Base-by-base conservation (phyloP, 2,888 invertebrate genomes). In the Lobophora halterata region DNA sequence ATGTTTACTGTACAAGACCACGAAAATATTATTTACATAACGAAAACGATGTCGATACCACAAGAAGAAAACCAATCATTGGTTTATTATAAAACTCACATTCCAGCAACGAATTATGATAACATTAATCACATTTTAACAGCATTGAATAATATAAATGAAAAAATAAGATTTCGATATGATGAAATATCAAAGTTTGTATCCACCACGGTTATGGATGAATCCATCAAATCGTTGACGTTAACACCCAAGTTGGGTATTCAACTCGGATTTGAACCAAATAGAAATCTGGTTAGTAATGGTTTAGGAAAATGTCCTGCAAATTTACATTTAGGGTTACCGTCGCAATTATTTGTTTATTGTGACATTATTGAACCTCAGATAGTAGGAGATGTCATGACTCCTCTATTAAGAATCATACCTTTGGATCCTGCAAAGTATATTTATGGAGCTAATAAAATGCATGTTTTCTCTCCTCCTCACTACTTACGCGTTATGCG, bases 401-500 rank as follows among this genome's bases (percentile, higher is more conserved):
- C 48, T 19, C 29, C 55, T 3, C 30, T 58, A 8, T 7, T 58
- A 13, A 39, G 55, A 35, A 49, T 58, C 0, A 49, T 56, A 39
- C 41, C 56, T 9, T 32, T 56, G 20, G 27, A 38, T 9, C 31
- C 38, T 5, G 24, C 31, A 16, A 38, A 26, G 25, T 38, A 55
- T 25, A 46, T 38, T 8, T 55, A 55, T 29, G 56, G 56, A 5
- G 32, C 55, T 1, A 44, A 52, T 31, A 55, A 52, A 52, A 61
- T 55, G 55, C 50, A 57, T 23, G 33, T 43, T 18, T 43, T 43
- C 13, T 37, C 43, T 11, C 43, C 37, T 16, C 42, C 36, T 33
- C 58, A 58, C 27, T 61, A 62, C 17, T 12, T 62, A 31, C 39
- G 52, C 3, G 53, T 60, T 4, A 52, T 59, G 56, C 57, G 58